phyloP scores from a whole-genome alignment of 1,140 invertebrate species.

The Thalassaphorura encarpata region DNA sequence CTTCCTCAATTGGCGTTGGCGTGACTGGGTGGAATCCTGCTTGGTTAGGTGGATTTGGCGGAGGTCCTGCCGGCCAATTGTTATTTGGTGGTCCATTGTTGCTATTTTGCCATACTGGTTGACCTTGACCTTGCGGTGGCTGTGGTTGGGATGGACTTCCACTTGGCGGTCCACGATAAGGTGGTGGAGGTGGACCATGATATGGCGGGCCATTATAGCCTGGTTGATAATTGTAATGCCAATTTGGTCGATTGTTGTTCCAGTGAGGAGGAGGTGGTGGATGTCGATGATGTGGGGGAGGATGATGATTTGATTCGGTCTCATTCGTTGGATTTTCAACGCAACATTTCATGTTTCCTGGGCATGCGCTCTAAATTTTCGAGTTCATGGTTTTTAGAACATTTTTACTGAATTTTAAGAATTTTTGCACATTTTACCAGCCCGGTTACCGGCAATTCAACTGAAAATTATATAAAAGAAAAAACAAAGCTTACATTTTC shows the following conservation, averaged over 20 bases:
- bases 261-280: background rate
- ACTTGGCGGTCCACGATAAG: conserved; percentile 5
- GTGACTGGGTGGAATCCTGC: conserved; percentile 32
- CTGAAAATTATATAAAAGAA: too few relatives aligned
- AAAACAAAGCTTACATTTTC: conserved; percentile 46
- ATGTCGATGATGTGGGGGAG: conserved; percentile 4
- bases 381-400: conserved; percentile 10
- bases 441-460: too few relatives aligned
- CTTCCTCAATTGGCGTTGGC: background rate
- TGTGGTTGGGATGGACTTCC: conserved; percentile 6
- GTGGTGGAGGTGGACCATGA: conserved; percentile 35
- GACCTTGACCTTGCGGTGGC: conserved; percentile 4
- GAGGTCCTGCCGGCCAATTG: background rate
- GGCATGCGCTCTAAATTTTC: too few relatives aligned
- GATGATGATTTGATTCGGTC: background rate
- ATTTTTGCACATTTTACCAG: too few relatives aligned
- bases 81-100: too few relatives aligned
- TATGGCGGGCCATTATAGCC: conserved; percentile 15
- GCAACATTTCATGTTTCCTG: conserved; percentile 52
- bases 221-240: conserved; percentile 38
- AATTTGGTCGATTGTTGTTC: conserved; percentile 6
- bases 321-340: conserved; percentile 43
- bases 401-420: too few relatives aligned
- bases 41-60: conserved; percentile 16
- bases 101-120: too few relatives aligned